Evolutionary conservation across 2,113 vertebrate species (phyloP).

Genomic region (Burhinus oedicnemus): DNA sequence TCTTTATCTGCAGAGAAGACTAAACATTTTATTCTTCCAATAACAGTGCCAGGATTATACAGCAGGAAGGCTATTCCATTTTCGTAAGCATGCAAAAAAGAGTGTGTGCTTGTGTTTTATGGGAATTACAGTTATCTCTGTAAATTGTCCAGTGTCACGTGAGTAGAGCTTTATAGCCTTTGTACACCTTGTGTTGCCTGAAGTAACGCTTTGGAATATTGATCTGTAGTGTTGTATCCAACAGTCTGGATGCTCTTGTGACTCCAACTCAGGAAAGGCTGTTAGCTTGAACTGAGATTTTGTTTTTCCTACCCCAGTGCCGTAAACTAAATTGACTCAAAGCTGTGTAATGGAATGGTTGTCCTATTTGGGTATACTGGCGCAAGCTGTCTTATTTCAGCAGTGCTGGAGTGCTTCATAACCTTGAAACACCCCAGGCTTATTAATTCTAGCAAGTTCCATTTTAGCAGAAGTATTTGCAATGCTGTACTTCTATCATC

Average conservation of each 20-base stretch:
- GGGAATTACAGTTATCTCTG: not conserved
- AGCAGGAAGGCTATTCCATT: not conserved
- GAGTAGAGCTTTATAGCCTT: not conserved
- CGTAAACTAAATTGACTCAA: not conserved
- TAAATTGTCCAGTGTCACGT: not conserved
- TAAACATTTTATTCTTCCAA: not conserved
- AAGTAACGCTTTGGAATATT: fast-evolving
- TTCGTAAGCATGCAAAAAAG: not conserved
- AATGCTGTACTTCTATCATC: not conserved
- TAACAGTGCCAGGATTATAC: not conserved
- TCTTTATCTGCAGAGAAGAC: not conserved
- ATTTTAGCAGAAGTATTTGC: not conserved
- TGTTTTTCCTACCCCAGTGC: not conserved
- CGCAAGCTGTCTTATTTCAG: not conserved
- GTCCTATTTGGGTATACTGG: not conserved
- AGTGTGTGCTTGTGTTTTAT: not conserved
- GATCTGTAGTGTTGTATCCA: not conserved
- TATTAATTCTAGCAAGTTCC: not conserved
- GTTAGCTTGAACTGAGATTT: not conserved
- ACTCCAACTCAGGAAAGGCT: not conserved
- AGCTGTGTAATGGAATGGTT: not conserved
- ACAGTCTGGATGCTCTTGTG: not conserved
- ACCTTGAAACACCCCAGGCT: not conserved
- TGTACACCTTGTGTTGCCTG: not conserved
- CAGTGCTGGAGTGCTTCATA: not conserved